Evolutionary conservation across 2,797 vertebrate genomes (phyloP), one percentile per base, ranked within the genome.

Genomic region (Eremophila alpestris): DNA sequence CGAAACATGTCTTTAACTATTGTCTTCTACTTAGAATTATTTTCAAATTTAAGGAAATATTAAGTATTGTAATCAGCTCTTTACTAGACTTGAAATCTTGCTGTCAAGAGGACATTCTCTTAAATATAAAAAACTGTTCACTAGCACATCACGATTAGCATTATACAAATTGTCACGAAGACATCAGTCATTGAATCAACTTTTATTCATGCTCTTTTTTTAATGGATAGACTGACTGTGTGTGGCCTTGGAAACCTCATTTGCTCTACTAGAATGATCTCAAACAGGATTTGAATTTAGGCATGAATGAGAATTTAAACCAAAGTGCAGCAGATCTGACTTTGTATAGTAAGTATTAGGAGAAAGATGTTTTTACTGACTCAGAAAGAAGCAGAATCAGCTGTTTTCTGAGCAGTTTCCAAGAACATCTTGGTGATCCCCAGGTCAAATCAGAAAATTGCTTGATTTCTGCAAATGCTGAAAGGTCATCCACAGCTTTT

Each of bases 11-110:
- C 38, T 78, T 69, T 93, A 94, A 86, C 70, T 77, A 71, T 32
- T 67, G 22, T n/a, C 8, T 86, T 88, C 87, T 78, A 48, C 59
- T 89, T 76, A 40, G 26, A 68, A 81, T 55, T 60, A 17, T 83
- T 94, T 86, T 94, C 22, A 12, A 71, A 9, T 86, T 60, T 65
- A 78, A 75, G 41, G 65, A 93, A 95, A 92, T 80, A 92, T 69
- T 48, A 95, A 89, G 21, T n/a, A 16, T 78, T 64, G 8, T 34
- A 78, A 91, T 88, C 41, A 71, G 17, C 22, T 64, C 40, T 82
- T 91, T 62, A 41, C 10, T 36, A 45, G 58, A 58, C 78, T 60
- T 52, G 38, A 84, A 94, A 59, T 36, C 16, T 83, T 82, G 8
- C 34, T 90, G 49, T 80, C 65, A 82, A 79, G 82, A 73, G 5